These are phyloP conservation scores for Pachyuromys duprasi DNA, from an alignment of 2,797 vertebrate species.

Conservation along the genomic window DNA sequence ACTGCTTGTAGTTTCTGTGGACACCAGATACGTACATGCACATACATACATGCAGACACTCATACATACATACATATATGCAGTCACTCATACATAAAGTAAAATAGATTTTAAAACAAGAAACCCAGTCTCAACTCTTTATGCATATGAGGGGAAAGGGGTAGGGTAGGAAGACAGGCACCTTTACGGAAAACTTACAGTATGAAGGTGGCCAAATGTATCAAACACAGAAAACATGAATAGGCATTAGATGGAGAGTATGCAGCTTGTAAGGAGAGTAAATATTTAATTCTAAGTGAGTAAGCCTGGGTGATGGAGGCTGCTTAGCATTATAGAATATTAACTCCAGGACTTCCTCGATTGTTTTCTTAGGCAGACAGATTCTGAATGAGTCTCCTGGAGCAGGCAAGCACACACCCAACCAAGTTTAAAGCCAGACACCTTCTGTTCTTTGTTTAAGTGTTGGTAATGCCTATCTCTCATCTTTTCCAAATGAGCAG, in stretches of 20 bases:
- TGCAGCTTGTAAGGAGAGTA: slow-evolving; percentile 42
- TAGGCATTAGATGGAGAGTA: not conserved
- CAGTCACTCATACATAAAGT: not conserved
- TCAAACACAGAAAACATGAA: not conserved
- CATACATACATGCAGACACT: too few species aligned
- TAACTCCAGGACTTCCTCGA: slow-evolving; percentile 18
- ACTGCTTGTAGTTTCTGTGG: not conserved
- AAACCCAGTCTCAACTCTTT: not conserved
- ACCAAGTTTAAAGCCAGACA: slow-evolving; percentile 20
- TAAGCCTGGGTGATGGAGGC: not conserved
- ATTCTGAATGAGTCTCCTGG: slow-evolving; percentile 32
- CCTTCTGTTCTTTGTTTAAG: not conserved
- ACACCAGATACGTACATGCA: too few species aligned
- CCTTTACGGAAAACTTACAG: not conserved
- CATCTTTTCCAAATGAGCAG: not conserved
- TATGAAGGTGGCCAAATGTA: not conserved
- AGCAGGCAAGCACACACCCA: not conserved
- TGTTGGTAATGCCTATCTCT: not conserved
- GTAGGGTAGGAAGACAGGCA: not conserved
- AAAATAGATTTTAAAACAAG: not conserved
- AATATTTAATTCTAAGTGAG: slow-evolving; percentile 62
- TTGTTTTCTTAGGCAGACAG: not conserved
- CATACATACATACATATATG: not conserved
- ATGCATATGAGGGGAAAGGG: not conserved
- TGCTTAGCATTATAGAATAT: slow-evolving; percentile 42